Base-by-base conservation (phyloP, 2,113 vertebrate genomes). In the Ciconia maguari region DNA sequence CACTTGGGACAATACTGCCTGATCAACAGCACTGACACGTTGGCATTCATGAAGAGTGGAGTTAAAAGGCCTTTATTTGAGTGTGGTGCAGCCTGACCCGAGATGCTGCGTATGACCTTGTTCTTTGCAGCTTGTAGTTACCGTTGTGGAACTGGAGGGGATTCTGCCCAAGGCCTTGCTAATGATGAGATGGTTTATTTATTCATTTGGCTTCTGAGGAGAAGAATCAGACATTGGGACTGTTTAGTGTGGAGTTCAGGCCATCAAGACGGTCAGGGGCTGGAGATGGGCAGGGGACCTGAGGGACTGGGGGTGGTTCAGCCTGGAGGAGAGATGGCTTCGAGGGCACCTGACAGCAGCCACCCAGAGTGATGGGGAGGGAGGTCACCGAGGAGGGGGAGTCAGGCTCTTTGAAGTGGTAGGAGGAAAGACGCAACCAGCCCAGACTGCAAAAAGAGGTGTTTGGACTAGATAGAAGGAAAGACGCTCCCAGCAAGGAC, bases 1-100 rank as follows among this genome's bases (percentile, higher is more conserved):
- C 38, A 3, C 49, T 13, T 75, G 61, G 48, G 54, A 9, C 17
- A 9, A 7, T 0, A 3, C 42, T 74, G 51, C 78, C 52, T 38
- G 27, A 22, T 44, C 49, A 29, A 8, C 27, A 44, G 1, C 11
- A 0, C 48, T 17, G 6, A 6, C 34, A 6, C 1, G 0, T 5
- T 51, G 83, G 25, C 25, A 1, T 49, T 57, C 42, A 6, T 14
- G 29, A 22, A n/a, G 25, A 25, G 36, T 13, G 55, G 29, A 51
- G 66, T 26, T n/a, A 27, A 30, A 77, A 69, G 61, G 30, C 24
- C n/a, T 69, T n/a, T 36, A 30, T n/a, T 20, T 7, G 61, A 44
- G 27, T 2, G 61, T 32, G 48, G 27, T 41, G n/a, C 44, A n/a
- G 46, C 48, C n/a, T n/a, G 79, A 46, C 66, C 74, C 6, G 3